These are phyloP conservation scores for Eolophus roseicapilla DNA, from an alignment of 2,113 vertebrate species.

Conservation along the genomic window DNA sequence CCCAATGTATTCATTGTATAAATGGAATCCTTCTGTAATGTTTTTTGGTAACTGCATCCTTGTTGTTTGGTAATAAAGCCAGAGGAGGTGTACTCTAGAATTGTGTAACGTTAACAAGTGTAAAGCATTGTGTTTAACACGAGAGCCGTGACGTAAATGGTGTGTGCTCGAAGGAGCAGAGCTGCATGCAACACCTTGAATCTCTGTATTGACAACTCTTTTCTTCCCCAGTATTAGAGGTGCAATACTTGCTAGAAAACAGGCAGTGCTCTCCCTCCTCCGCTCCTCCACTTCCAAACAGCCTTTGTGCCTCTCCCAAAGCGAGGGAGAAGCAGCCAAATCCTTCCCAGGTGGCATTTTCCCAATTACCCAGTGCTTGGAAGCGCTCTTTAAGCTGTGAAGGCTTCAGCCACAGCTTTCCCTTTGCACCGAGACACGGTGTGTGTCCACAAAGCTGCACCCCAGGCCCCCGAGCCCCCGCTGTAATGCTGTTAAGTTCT, in stretches of 20 bases:
- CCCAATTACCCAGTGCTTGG: background rate
- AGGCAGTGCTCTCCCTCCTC: conserved; percentile 61
- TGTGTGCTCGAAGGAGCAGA: conserved; percentile 71
- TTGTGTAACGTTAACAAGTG: conserved; percentile 83
- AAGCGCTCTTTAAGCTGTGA: background rate
- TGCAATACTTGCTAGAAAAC: conserved; percentile 83
- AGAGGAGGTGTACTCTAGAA: conserved; percentile 82
- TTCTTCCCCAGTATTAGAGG: conserved; percentile 80
- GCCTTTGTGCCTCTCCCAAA: background rate
- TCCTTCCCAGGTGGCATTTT: conserved; percentile 10
- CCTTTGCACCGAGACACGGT: background rate
- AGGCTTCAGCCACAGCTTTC: background rate
- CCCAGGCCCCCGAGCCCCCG: conserved; percentile 69
- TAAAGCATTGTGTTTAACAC: conserved; percentile 75
- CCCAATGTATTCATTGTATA: conserved; percentile 86
- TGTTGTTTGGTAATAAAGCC: conserved; percentile 80
- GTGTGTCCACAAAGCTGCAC: conserved; percentile 76
- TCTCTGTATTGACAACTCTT: conserved; percentile 73
- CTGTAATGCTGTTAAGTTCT: conserved; percentile 72
- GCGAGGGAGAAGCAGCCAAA: background rate
- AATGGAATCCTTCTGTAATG: conserved; percentile 85
- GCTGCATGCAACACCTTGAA: conserved; percentile 83
- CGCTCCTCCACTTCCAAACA: background rate
- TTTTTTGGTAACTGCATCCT: conserved; percentile 81
- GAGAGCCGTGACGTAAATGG: conserved; percentile 74